These are phyloP conservation scores for Hozukius guyotensis DNA, from an alignment of 2,797 vertebrate species.

Conservation along the genomic window DNA sequence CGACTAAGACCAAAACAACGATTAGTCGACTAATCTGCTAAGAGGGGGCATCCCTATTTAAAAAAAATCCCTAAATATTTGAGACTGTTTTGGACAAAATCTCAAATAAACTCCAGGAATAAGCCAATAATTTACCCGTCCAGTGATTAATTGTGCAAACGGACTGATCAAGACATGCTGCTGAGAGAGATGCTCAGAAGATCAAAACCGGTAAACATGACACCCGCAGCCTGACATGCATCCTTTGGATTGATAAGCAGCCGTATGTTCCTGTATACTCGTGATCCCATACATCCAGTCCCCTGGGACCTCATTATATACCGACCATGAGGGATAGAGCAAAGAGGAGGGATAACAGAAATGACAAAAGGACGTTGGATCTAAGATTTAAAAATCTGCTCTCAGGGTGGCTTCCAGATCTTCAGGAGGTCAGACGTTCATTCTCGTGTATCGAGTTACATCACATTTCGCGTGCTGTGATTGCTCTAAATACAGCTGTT, in stretches of 20 bases:
- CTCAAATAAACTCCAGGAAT: not conserved
- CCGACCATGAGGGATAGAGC: constrained; percentile 3
- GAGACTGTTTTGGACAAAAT: not conserved
- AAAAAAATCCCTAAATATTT: not conserved
- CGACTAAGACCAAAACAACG: no score
- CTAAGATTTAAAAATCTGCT: not conserved
- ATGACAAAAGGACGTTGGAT: not conserved
- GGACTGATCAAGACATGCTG: not conserved
- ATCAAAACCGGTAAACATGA: constrained; percentile 14
- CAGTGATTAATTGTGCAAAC: not conserved
- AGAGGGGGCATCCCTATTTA: no score
- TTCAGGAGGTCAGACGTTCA: constrained; percentile 10
- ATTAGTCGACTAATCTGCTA: no score
- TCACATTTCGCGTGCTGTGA: constrained; percentile 5
- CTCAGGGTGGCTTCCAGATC: constrained; percentile 1
- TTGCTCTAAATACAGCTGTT: constrained; percentile 26
- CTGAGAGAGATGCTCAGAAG: not conserved
- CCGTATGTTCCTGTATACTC: constrained; percentile 1
- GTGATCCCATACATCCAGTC: constrained; percentile 5
- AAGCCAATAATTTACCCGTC: not conserved
- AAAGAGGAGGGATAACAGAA: not conserved
- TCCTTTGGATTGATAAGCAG: constrained; percentile 16
- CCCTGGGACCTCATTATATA: constrained; percentile 21
- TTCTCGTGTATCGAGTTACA: constrained; percentile 10
- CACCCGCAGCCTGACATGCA: not conserved